These are phyloP conservation scores for Crotalus viridis DNA, from an alignment of 2,113 vertebrate species.

Conservation along the genomic window DNA sequence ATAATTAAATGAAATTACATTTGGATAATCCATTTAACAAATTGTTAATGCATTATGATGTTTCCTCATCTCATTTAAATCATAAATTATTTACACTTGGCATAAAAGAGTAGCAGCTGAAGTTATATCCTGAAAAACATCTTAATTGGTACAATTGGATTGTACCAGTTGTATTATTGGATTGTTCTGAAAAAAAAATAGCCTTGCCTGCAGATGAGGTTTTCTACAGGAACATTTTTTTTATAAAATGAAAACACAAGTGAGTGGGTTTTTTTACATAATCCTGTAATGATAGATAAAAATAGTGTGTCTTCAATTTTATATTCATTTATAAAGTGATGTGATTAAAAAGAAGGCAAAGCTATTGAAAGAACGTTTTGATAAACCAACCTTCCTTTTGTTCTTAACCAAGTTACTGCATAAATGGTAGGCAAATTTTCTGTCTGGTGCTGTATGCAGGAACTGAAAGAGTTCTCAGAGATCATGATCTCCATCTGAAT, in stretches of 20 bases:
- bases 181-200: not conserved
- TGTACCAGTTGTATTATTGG: not conserved
- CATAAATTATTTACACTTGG: not conserved
- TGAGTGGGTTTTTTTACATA: not conserved
- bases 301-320: not conserved
- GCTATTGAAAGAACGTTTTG: not conserved
- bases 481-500: not conserved
- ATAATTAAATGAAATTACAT: conserved; percentile 8
- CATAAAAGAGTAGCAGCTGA: not conserved
- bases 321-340: not conserved
- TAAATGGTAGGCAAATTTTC: not conserved
- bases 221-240: not conserved
- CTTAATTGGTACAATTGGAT: not conserved
- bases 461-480: not conserved
- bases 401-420: not conserved
- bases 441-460: not conserved
- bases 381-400: not conserved
- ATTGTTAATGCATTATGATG: not conserved
- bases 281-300: not conserved
- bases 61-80: not conserved
- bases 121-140: not conserved
- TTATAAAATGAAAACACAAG: not conserved
- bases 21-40: not conserved
- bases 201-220: not conserved
- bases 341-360: not conserved